Evolutionary conservation across 2,797 vertebrate species (phyloP).

Genomic region (Anas flavirostris): DNA sequence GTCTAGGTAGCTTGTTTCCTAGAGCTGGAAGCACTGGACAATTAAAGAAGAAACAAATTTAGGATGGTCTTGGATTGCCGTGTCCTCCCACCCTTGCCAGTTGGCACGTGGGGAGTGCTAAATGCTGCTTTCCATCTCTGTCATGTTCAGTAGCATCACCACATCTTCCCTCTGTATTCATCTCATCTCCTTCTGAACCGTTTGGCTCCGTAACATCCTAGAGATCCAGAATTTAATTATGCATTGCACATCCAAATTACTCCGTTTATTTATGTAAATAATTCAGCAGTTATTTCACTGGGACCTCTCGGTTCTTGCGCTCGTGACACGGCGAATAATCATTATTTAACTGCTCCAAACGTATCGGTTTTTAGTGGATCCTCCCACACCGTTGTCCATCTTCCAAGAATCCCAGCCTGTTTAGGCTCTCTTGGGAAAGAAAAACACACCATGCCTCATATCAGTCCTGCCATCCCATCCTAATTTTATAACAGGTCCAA

Average conservation of each 20-base stretch:
- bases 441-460: fast-evolving
- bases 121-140: not conserved
- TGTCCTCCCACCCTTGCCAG: not conserved
- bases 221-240: not conserved
- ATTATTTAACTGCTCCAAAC: not conserved
- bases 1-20: not conserved
- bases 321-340: not conserved
- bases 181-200: not conserved
- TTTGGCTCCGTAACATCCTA: not conserved
- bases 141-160: not conserved
- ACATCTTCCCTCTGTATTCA: not conserved
- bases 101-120: not conserved
- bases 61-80: not conserved
- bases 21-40: not conserved
- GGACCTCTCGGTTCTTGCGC: not conserved
- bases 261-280: not conserved
- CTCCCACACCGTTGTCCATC: not conserved
- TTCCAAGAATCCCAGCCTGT: not conserved
- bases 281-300: not conserved
- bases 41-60: not conserved
- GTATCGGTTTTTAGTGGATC: not conserved
- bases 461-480: not conserved
- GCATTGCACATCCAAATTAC: not conserved
- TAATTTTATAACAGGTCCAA: not conserved
- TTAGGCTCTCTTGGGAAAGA: not conserved